Base-by-base conservation (phyloP, 2,888 invertebrate species). In the Nymphalis c-album region DNA sequence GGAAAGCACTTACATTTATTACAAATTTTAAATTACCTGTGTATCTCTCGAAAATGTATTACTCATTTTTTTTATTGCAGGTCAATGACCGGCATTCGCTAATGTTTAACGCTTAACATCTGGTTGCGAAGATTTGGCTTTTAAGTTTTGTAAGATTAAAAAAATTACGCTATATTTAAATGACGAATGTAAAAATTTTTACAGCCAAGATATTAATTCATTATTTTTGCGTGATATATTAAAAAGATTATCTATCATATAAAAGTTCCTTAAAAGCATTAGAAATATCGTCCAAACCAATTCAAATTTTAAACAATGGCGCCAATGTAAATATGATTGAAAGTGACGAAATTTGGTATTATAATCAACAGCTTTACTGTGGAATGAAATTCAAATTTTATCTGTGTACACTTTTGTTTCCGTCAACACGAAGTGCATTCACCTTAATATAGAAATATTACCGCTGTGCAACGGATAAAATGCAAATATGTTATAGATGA, bases 371-470 rank as follows among this genome's bases (percentile, higher is more conserved):
- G 75, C 13, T 13, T 40, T 13, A 40, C 73, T 77, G 75, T 71
- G 69, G 75, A 74, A 79, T 81, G 80, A 83, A 84, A 80, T 88
- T 85, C 80, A 84, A 83, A 87, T 85, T 73, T 70, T 73, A 75
- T 72, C 75, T 76, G 73, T 61, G 73, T 60, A 75, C 72, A 68
- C 65, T 67, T 75, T 69, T 70, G 74, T 74, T 80, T 80, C 86
- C 87, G 86, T 84, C 84, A 87, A 86, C 85, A 87, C 69, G 72
- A 78, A 79, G 87, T 79, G 69, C 85, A 76, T 81, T 85, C 79
- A 88, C 85, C 88, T 80, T 68, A 63, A 69, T 67, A 68, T 63
- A 67, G 60, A 65, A 73, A 63, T 63, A 61, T 60, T 63, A 63
- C 68, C 73, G 61, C 65, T 69, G 70, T 64, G 40, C 51, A 64